Evolutionary conservation across 2,113 vertebrate species (phyloP).

Genomic region (Telmatochromis bifrenatus): DNA sequence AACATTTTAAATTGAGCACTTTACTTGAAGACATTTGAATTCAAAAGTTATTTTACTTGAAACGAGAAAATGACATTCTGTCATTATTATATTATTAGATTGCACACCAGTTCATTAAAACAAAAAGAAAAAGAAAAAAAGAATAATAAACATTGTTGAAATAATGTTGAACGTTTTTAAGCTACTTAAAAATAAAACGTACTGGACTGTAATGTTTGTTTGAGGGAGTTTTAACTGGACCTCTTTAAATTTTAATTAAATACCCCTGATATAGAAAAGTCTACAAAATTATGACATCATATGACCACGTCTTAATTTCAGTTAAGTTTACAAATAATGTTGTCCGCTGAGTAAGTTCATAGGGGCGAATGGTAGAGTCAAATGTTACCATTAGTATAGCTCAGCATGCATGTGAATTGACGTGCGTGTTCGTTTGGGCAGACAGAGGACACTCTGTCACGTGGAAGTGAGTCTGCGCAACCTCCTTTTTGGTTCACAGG

Average conservation of each 20-base stretch:
- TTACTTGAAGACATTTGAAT: neutral
- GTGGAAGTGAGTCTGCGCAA: neutral
- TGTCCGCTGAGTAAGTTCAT: neutral
- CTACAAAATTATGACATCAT: neutral
- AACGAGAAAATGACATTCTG: neutral
- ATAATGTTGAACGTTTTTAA: neutral
- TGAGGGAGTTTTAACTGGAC: neutral
- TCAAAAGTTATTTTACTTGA: neutral
- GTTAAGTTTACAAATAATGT: neutral
- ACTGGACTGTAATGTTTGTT: neutral
- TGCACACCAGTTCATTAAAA: neutral
- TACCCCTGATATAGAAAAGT: neutral
- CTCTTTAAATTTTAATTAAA: neutral
- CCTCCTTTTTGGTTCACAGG: neutral
- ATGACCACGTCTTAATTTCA: neutral
- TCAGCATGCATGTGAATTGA: neutral
- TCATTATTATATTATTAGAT: neutral
- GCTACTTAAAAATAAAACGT: neutral
- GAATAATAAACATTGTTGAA: neutral
- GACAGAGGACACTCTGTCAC: neutral
- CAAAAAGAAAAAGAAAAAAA: fast-evolving
- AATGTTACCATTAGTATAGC: neutral
- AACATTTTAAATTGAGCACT: neutral
- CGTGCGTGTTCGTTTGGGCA: neutral
- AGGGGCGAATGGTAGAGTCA: neutral